These are phyloP conservation scores for Anorthoa munda DNA, from an alignment of 2,888 invertebrate species.

Conservation along the genomic window DNA sequence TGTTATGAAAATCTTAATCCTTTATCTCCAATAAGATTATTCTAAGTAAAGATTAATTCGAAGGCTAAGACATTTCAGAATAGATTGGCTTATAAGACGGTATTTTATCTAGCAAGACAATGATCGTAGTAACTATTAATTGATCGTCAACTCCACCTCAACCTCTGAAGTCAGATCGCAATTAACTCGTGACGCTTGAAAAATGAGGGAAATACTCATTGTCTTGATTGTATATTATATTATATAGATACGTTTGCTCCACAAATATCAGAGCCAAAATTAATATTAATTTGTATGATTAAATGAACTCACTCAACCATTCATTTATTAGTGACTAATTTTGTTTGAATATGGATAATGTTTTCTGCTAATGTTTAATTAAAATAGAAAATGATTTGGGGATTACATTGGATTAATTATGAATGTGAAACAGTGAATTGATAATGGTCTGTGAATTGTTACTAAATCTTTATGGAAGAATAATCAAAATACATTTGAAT, in stretches of 20 bases:
- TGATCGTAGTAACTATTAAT: conserved; percentile 61
- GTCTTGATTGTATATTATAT: conserved; percentile 32
- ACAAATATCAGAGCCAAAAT: conserved; percentile 27
- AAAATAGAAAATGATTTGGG: conserved; percentile 38
- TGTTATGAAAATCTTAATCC: conserved; percentile 9
- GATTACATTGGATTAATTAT: conserved; percentile 17
- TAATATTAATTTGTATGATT: conserved; percentile 53
- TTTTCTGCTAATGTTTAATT: conserved; percentile 37
- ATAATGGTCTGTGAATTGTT: neutral
- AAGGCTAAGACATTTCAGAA: conserved; percentile 1
- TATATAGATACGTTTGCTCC: conserved; percentile 12
- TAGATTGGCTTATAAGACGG: neutral
- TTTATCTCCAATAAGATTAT: conserved; percentile 12
- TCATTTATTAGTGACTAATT: conserved; percentile 46
- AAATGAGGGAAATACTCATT: conserved; percentile 32
- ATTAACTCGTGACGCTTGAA: conserved; percentile 53
- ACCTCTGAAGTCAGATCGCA: conserved; percentile 58
- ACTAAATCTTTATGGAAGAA: conserved; percentile 11
- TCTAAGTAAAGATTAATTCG: conserved; percentile 1
- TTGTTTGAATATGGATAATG: conserved; percentile 36
- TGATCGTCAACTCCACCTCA: conserved; percentile 63
- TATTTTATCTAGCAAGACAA: conserved; percentile 60
- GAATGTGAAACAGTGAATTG: conserved; percentile 11
- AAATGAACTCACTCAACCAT: conserved; percentile 32
- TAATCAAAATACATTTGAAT: neutral